Evolutionary conservation across 2,797 vertebrate species (phyloP).

Genomic region (Myotis findleyi): DNA sequence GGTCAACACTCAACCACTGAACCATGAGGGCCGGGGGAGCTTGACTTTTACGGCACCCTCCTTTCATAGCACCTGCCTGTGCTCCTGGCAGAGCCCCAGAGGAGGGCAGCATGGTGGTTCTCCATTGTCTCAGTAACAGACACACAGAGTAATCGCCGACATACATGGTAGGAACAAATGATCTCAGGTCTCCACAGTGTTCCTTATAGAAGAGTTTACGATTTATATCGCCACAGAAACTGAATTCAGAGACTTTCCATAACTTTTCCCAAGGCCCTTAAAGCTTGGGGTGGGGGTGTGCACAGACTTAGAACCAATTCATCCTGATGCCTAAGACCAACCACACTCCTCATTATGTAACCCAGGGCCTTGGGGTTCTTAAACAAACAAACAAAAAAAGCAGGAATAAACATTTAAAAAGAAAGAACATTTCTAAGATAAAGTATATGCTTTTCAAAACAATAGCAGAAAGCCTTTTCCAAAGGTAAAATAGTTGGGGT

Average conservation of each 20-base stretch:
- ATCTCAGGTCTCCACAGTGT: not conserved
- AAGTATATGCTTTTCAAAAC: slow-evolving; percentile 46
- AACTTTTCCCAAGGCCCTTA: slow-evolving; percentile 15
- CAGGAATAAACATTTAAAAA: not conserved
- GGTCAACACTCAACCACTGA: too few species aligned
- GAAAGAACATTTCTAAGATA: not conserved
- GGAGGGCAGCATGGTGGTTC: not conserved
- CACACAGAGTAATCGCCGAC: not conserved
- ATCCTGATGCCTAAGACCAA: not conserved
- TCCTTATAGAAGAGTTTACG: not conserved
- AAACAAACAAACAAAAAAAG: not conserved
- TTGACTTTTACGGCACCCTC: not conserved
- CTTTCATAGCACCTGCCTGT: not conserved
- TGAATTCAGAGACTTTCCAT: slow-evolving; percentile 13
- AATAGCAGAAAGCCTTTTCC: slow-evolving; percentile 51
- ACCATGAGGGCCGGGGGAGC: too few species aligned
- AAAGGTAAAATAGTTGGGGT: slow-evolving; percentile 7
- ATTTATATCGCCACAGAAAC: slow-evolving; percentile 26
- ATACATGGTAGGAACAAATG: not conserved
- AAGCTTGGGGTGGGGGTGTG: not conserved
- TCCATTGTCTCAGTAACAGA: not conserved
- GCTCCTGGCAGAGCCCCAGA: not conserved
- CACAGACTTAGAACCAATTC: not conserved
- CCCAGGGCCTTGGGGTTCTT: not conserved
- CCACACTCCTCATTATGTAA: slow-evolving; percentile 4